Evolutionary conservation across 2,797 vertebrate species (phyloP).

Genomic region (Silurus aristotelis): DNA sequence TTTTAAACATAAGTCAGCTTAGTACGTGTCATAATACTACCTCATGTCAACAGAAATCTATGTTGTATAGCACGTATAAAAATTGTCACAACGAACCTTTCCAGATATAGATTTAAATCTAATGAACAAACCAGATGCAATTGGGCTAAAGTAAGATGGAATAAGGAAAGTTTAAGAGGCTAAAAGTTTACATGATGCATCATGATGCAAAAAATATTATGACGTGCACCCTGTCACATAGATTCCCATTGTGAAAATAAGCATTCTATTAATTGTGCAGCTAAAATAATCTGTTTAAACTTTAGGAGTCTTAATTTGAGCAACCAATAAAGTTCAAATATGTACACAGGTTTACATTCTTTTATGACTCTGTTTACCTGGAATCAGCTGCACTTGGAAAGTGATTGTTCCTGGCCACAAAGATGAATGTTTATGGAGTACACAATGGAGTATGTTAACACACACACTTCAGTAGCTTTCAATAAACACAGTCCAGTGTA

Average conservation of each 20-base stretch:
- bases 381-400: not conserved
- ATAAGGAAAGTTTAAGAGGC: not conserved
- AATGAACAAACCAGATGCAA: not conserved
- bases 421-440: too few species aligned
- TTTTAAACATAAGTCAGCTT: not conserved
- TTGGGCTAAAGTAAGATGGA: not conserved
- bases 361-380: not conserved
- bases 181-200: not conserved
- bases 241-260: too few species aligned
- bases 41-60: not conserved
- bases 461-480: not conserved
- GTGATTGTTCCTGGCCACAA: not conserved
- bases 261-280: not conserved
- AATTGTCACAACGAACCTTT: not conserved
- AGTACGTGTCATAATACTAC: slow-evolving; percentile 1
- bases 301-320: too few species aligned
- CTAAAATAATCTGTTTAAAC: not conserved
- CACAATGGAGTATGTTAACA: not conserved
- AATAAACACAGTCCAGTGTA: not conserved
- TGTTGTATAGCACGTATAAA: not conserved
- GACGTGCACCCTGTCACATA: not conserved
- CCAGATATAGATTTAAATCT: not conserved
- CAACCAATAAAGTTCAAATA: not conserved
- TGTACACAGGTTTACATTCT: not conserved
- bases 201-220: not conserved